Conservation (phyloP, 2,113 vertebrate species). For the Burhinus oedicnemus region DNA sequence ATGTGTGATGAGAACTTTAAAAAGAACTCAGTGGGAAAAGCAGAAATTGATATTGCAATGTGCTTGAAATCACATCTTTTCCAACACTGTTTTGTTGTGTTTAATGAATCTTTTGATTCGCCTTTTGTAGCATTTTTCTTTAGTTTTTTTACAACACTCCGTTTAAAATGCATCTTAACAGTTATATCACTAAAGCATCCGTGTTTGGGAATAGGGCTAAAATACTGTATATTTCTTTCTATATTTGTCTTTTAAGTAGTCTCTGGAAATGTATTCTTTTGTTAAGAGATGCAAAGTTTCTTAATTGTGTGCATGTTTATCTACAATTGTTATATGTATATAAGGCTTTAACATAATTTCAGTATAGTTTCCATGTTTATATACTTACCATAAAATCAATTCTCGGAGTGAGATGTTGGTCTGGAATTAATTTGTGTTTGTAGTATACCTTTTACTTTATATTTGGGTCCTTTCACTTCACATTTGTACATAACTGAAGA, state of each 20-base stretch:
- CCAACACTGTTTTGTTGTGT: not conserved
- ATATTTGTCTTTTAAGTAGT: not conserved
- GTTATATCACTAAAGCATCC: not conserved
- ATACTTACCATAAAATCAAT: not conserved
- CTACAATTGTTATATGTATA: no score
- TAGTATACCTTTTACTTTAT: not conserved
- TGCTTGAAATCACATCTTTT: not conserved
- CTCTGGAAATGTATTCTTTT: not conserved
- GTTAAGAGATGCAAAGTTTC: not conserved
- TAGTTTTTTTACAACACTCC: not conserved
- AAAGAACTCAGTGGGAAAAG: not conserved
- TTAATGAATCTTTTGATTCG: not conserved
- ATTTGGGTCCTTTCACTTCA: not conserved
- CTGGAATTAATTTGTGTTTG: not conserved
- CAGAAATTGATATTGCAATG: not conserved
- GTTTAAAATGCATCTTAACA: not conserved
- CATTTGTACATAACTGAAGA: not conserved
- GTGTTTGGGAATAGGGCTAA: not conserved
- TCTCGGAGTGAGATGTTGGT: not conserved
- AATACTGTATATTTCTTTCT: not conserved
- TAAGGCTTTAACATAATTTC: not conserved
- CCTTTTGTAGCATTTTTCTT: not conserved
- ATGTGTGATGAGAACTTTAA: not conserved
- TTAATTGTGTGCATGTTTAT: not conserved
- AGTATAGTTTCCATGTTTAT: not conserved